Conservation (phyloP, 2,113 vertebrate genomes). For the Connochaetes taurinus region DNA sequence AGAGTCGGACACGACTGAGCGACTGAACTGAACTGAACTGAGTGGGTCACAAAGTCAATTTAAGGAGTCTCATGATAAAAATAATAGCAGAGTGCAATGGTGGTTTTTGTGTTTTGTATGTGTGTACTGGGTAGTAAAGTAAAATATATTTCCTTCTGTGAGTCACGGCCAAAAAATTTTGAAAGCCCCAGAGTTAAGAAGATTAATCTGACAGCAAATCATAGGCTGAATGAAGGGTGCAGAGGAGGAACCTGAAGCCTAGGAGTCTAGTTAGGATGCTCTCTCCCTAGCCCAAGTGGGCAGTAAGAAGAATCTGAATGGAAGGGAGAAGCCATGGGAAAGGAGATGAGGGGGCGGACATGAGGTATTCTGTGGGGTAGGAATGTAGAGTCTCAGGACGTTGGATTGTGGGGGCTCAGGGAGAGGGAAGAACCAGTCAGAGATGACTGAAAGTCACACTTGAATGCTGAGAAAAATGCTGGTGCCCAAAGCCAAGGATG, state of each 20-base stretch:
- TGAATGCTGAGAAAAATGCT: not conserved
- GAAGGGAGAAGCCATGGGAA: not conserved
- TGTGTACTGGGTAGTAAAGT: not conserved
- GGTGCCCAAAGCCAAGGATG: not conserved
- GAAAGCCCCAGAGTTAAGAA: not conserved
- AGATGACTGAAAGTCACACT: not conserved
- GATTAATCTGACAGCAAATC: not conserved
- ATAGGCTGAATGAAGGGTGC: not conserved
- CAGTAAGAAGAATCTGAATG: not conserved
- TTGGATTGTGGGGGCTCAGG: not conserved
- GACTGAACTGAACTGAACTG: no score
- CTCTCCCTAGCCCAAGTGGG: not conserved
- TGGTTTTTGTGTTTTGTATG: not conserved
- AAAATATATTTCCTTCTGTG: not conserved
- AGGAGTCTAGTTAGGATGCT: not conserved
- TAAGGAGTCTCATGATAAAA: not conserved
- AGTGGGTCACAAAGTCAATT: not conserved
- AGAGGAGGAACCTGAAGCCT: not conserved
- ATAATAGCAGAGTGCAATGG: not conserved
- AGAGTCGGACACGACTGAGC: no score
- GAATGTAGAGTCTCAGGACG: not conserved
- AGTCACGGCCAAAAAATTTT: not conserved
- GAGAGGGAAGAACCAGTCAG: not conserved
- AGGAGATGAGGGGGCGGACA: not conserved
- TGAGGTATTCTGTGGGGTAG: not conserved